Evolutionary conservation across 2,797 vertebrate genomes (phyloP), one percentile per base, ranked within the genome.

Genomic region (Parambassis ranga): DNA sequence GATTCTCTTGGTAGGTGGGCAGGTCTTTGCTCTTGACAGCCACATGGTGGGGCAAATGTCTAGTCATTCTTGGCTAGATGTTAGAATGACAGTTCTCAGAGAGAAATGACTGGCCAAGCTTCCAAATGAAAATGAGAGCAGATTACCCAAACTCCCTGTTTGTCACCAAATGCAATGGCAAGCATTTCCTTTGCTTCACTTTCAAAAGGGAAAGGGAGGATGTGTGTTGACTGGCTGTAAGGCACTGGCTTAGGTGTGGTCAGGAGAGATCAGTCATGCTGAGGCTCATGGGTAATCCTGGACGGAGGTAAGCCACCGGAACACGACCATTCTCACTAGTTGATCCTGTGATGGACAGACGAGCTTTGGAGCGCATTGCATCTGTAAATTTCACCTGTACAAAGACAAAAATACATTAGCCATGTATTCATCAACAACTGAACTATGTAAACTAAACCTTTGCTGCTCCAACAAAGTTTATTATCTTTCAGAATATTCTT

Each of bases 271-370:
- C 87, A 70, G 90, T 92, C 95, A 98, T 94, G 94, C 95, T 95
- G 95, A 97, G 95, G 93, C 94, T 97, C 96, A 98, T 96, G 94
- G 95, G 94, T 95, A 98, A 95, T 95, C 96, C 96, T 93, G 96
- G 95, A 93, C 95, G 96, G 92, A 98, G 94, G 91, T 96, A 97
- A 90, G 95, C 93, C 94, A 96, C 95, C 84, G 95, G 92, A 93
- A 97, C 91, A 88, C 90, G 94, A 87, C 97, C 96, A 82, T 98
- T 98, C 94, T 96, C 96, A 90, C 96, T 93, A 89, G 94, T 92
- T 92, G 93, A 96, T 93, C 96, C 96, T 87, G 95, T 96, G 93
- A 98, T 95, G 94, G 96, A 98, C 89, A 99, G 94, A 93, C 95
- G 96, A 90, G 95, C 94, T 93, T 98, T 95, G 92, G 83, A 98